Percentiles rank a stretch among this genome's conserved stretches.
These are phyloP conservation scores for Epirrita christyi DNA, from an alignment of 2,888 invertebrate genomes.

Conservation along the genomic window DNA sequence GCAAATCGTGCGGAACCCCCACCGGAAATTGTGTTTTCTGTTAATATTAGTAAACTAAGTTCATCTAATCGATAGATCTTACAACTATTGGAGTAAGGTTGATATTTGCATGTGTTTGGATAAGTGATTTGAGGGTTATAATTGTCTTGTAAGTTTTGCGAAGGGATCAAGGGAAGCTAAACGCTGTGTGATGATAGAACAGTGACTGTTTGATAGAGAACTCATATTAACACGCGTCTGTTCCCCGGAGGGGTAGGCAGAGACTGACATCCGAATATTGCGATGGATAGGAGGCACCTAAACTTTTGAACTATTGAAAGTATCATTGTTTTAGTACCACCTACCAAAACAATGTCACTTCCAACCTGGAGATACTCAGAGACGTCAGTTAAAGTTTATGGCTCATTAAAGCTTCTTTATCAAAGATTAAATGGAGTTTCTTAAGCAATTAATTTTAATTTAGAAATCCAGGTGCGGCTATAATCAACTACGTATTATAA, in stretches of 20 bases:
- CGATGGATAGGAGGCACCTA: slow-evolving; percentile 8
- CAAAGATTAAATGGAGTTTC: too few species aligned
- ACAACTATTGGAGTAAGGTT: slow-evolving; percentile 19
- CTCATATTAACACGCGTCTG: too few species aligned
- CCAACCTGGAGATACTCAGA: too few species aligned
- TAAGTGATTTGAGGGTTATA: slow-evolving; percentile 54
- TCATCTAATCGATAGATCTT: slow-evolving; percentile 23
- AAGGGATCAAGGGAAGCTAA: slow-evolving; percentile 48
- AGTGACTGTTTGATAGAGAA: slow-evolving; percentile 2
- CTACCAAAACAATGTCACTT: too few species aligned
- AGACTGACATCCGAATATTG: slow-evolving; percentile 10
- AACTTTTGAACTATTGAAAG: neutral
- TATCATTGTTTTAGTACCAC: neutral
- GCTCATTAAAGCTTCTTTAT: too few species aligned
- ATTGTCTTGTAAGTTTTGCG: slow-evolving; percentile 54
- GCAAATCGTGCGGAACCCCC: slow-evolving; percentile 68
- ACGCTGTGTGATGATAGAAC: slow-evolving; percentile 45
- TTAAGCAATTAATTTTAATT: too few species aligned
- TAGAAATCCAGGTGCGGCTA: too few species aligned
- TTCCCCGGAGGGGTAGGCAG: too few species aligned
- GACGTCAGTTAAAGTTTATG: too few species aligned
- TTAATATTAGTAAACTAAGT: slow-evolving; percentile 55
- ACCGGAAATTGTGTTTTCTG: slow-evolving; percentile 73
- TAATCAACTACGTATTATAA: too few species aligned
- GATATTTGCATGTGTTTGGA: slow-evolving; percentile 32